Evolutionary conservation across 2,797 vertebrate species (phyloP).

Genomic region (Phataginus tetradactyla): DNA sequence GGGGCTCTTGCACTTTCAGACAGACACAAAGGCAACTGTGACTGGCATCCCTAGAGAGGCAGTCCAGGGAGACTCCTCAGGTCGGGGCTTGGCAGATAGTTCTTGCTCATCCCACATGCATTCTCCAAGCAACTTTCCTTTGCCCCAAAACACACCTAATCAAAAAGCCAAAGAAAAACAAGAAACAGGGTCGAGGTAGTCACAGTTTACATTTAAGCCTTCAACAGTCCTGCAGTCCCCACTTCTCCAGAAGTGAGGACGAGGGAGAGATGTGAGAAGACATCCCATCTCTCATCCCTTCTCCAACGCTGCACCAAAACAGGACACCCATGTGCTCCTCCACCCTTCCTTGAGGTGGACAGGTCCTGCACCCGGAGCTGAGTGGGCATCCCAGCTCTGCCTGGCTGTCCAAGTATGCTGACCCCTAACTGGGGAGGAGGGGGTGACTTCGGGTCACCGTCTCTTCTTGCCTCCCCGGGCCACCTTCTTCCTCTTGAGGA

Average conservation of each 20-base stretch:
- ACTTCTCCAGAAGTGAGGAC: not conserved
- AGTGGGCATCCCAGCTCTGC: not conserved
- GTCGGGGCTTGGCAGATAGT: not conserved
- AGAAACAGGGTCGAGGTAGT: conserved; percentile 65
- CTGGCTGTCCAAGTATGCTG: conserved; percentile 16
- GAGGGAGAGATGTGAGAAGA: not conserved
- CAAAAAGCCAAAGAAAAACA: conserved; percentile 22
- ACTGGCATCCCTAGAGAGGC: conserved; percentile 30
- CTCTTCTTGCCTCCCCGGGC: conserved; percentile 89
- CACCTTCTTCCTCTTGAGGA: conserved; percentile 92
- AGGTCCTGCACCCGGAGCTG: conserved; percentile 3
- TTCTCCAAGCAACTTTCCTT: conserved; percentile 27
- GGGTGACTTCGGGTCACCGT: conserved; percentile 84
- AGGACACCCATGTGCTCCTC: not conserved
- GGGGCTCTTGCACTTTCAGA: conserved; percentile 56
- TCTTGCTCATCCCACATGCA: not conserved
- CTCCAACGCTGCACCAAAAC: not conserved
- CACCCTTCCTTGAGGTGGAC: not conserved
- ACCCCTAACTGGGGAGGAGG: not conserved
- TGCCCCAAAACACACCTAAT: not conserved
- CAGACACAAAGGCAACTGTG: conserved; percentile 42
- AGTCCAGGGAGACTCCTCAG: not conserved
- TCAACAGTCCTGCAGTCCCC: conserved; percentile 11
- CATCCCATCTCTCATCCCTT: not conserved
- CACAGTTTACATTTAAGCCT: conserved; percentile 28